A percentile compares a stretch with the other conserved stretches of the same genome.
Evolutionary conservation across 2,113 vertebrate species (phyloP).

Genomic region (Myotis davidii): DNA sequence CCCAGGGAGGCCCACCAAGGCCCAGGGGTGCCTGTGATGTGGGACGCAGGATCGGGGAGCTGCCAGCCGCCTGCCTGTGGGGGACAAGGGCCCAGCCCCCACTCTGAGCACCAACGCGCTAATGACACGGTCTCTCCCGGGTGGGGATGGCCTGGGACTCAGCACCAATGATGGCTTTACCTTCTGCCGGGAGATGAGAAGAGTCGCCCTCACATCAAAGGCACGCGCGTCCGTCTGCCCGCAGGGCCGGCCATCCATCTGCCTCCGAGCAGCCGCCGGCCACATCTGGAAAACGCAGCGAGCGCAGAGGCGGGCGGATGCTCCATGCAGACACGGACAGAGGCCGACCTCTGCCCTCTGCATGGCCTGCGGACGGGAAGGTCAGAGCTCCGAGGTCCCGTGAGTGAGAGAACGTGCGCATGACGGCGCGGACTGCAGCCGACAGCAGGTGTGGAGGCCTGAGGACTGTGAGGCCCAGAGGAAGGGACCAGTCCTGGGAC

Average conservation of each 20-base stretch:
- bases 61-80: neutral
- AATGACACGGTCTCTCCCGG: constrained; percentile 50
- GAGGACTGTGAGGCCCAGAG: too few relatives aligned
- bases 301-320: neutral
- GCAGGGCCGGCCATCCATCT: constrained; percentile 74
- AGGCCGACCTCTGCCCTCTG: too few relatives aligned
- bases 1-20: neutral
- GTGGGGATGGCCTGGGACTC: constrained; percentile 19
- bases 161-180: constrained; percentile 76
- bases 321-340: too few relatives aligned
- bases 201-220: constrained; percentile 75
- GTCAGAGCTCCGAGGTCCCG: neutral
- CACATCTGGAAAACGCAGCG: constrained; percentile 85
- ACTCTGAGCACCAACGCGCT: neutral
- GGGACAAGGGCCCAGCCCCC: neutral
- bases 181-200: constrained; percentile 72
- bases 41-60: neutral
- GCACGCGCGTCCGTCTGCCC: constrained; percentile 13
- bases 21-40: neutral
- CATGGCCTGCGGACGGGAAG: neutral
- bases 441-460: neutral
- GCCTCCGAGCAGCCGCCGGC: constrained; percentile 74
- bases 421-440: neutral
- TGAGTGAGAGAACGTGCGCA: neutral
- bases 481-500: too few relatives aligned